These are phyloP conservation scores for Athene cunicularia DNA, from an alignment of 2,113 vertebrate species.

Conservation along the genomic window DNA sequence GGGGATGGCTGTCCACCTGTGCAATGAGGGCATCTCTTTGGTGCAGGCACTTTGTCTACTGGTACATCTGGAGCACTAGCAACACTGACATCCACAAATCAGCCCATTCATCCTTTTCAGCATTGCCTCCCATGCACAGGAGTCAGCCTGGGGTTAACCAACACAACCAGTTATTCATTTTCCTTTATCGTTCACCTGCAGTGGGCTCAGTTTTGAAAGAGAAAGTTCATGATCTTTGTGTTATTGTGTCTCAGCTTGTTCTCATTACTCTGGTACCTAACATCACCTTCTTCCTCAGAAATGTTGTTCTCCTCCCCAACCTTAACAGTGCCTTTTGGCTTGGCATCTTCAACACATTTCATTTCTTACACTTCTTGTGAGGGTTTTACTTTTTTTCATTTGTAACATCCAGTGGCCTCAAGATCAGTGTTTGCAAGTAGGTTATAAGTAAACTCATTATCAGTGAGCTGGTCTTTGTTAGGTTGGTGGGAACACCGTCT, in stretches of 20 bases:
- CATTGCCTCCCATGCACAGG: background rate
- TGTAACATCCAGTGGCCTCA: background rate
- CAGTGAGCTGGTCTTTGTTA: background rate
- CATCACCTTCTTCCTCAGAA: background rate
- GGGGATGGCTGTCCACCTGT: background rate
- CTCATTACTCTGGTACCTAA: background rate
- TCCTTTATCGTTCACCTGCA: background rate
- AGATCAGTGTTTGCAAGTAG: background rate
- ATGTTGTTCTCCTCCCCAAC: background rate
- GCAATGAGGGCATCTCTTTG: rapidly evolving
- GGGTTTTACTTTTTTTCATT: background rate
- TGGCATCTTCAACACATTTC: background rate
- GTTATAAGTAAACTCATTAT: background rate
- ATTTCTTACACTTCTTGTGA: background rate
- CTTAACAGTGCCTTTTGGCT: background rate
- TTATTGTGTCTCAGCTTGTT: background rate
- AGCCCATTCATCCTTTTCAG: background rate
- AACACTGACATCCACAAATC: background rate
- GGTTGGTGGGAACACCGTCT: background rate
- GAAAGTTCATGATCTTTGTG: background rate
- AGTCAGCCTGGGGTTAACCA: background rate
- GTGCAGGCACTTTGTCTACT: background rate
- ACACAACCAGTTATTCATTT: background rate
- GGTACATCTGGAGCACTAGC: background rate
- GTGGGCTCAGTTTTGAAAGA: background rate